Conservation (phyloP, 2,888 invertebrate species). For the Cepaea hortensis region DNA sequence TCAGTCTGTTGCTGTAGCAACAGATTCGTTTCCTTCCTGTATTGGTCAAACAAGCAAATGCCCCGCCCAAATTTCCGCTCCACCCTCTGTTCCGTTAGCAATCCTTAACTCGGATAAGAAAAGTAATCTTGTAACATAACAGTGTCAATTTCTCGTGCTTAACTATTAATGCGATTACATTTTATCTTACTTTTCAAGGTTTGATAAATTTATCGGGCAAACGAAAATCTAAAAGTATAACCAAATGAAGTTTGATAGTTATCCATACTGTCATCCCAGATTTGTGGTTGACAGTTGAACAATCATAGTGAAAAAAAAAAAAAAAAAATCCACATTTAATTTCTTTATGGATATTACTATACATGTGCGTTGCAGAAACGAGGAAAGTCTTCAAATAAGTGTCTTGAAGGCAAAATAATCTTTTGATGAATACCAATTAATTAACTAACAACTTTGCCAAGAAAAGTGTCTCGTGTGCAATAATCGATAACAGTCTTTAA, state of each 20-base stretch:
- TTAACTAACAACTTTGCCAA: no score
- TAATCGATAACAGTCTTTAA: no score
- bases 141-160: not conserved
- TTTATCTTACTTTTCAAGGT: not conserved
- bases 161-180: not conserved
- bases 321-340: no score
- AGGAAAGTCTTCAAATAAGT: no score
- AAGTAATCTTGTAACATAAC: not conserved
- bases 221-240: not conserved
- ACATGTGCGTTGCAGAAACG: no score
- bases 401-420: no score
- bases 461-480: not conserved
- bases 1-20: constrained; percentile 32
- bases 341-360: no score
- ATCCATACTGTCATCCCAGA: no score
- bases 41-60: constrained; percentile 13
- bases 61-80: constrained; percentile 34
- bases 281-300: no score
- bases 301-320: no score
- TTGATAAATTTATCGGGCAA: not conserved
- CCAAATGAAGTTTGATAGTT: no score
- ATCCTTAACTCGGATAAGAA: not conserved
- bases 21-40: constrained; percentile 42
- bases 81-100: not conserved
- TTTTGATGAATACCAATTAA: no score